Evolutionary conservation across 2,797 vertebrate genomes (phyloP).

Genomic region (Apodemus agrarius): DNA sequence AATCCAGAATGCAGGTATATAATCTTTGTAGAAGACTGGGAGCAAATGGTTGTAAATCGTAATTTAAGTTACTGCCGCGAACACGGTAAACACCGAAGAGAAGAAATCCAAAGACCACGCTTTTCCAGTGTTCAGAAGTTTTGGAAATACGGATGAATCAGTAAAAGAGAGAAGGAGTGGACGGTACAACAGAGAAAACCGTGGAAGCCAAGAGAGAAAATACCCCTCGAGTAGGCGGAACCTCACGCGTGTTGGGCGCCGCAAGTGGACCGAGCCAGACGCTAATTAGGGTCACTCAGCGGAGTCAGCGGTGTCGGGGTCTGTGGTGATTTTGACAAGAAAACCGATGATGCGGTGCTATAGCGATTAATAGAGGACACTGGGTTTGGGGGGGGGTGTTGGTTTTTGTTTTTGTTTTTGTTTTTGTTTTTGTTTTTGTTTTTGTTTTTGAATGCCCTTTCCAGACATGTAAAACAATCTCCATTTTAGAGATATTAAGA

Average conservation of each 20-base stretch:
- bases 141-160: conserved; percentile 30
- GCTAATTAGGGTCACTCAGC: neutral
- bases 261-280: neutral
- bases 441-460: neutral
- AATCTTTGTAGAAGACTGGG: conserved; percentile 14
- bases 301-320: conserved; percentile 9
- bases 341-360: neutral
- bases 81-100: neutral
- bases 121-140: conserved; percentile 34
- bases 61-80: neutral
- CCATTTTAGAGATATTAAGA: neutral
- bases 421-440: too few species aligned
- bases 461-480: neutral
- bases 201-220: neutral
- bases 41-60: neutral
- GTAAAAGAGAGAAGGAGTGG: conserved; percentile 1
- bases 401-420: too few species aligned
- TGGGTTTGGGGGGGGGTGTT: neutral
- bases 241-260: neutral
- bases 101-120: conserved; percentile 47
- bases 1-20: neutral
- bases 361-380: neutral
- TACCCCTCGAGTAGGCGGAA: neutral
- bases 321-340: neutral
- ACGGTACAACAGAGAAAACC: neutral